Evolutionary conservation across 2,113 vertebrate genomes (phyloP).

Genomic region (Sinocyclocheilus anophthalmus): DNA sequence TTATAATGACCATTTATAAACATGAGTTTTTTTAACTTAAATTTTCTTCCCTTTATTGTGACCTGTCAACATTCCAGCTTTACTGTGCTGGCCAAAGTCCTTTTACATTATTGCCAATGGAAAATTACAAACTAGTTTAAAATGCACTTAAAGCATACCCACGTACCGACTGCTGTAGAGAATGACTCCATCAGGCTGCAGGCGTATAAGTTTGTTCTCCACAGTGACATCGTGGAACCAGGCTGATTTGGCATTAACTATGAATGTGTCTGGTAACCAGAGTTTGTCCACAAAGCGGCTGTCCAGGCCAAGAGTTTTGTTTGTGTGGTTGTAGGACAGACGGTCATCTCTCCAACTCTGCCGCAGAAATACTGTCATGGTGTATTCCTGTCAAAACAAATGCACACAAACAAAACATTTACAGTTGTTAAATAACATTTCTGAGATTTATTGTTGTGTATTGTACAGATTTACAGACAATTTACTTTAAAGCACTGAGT

Average conservation of each 20-base stretch:
- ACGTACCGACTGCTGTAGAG: slow-evolving; percentile 93
- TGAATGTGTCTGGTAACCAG: slow-evolving; percentile 97
- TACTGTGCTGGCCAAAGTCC: not conserved
- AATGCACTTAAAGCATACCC: not conserved
- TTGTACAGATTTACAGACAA: not conserved
- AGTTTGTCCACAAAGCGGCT: slow-evolving; percentile 97
- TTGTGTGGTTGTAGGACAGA: slow-evolving; percentile 95
- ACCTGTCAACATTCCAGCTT: not conserved
- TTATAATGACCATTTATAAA: not conserved
- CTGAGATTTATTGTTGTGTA: not conserved
- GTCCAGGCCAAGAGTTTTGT: slow-evolving; percentile 92
- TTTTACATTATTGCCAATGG: not conserved
- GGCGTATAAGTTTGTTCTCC: slow-evolving; percentile 95
- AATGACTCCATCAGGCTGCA: slow-evolving; percentile 95
- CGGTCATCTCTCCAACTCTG: slow-evolving; percentile 96
- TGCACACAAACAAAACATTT: not conserved
- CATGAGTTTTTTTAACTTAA: not conserved
- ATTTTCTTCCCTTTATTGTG: not conserved
- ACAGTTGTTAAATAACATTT: too few relatives aligned
- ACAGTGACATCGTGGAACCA: slow-evolving; percentile 99
- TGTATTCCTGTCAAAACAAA: slow-evolving; percentile 84
- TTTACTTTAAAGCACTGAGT: not conserved
- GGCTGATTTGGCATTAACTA: slow-evolving; percentile 96
- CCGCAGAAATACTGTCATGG: slow-evolving; percentile 95
- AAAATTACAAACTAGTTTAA: not conserved